Base-by-base conservation (phyloP, 2,113 vertebrate species). In the Lampris megalopsis region DNA sequence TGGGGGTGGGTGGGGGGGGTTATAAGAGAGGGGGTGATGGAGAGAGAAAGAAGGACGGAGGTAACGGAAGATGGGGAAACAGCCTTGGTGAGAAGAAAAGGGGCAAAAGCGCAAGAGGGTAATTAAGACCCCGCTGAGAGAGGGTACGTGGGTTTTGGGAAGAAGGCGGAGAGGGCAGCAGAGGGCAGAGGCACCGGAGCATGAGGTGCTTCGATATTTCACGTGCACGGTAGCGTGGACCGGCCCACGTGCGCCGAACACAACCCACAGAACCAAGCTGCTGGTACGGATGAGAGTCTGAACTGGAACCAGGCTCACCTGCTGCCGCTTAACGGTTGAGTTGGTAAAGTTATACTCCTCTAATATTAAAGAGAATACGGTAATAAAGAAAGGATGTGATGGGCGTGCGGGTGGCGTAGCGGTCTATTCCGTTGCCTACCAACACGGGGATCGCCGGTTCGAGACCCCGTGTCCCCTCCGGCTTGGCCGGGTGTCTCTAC, bases 171-270 rank as follows among this genome's bases (percentile, higher is more conserved):
- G 37, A n/a, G 5, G 37, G 4, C 58, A 59, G 13, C 58, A 45
- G 36, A 41, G 57, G 43, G 10, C 61, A 71, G 61, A 62, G 49
- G 66, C 63, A 72, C 3, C 61, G 42, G 62, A 10, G 67, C 48
- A 13, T 40, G 40, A 61, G 59, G 65, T 75, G 13, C 63, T 58
- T 7, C 24, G 7, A 2, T 45, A 40, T 60, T 70, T 84, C 82
- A 88, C 62, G 37, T 88, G 81, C 54, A 13, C 24, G 50, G 56
- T 35, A 2, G 35, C 0, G 24, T 79, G 81, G 36, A 13, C 6
- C 13, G 9, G 42, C 48, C 60, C 61, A 80, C 66, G 73, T 24
- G 72, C 59, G 43, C 45, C 43, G 75, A 10, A 63, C 68, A 74
- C 62, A 58, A 65, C 43, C 41, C 24, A 24, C 24, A 0, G 0